Conservation (phyloP, 2,113 vertebrate species). For the Stegastes partitus region DNA sequence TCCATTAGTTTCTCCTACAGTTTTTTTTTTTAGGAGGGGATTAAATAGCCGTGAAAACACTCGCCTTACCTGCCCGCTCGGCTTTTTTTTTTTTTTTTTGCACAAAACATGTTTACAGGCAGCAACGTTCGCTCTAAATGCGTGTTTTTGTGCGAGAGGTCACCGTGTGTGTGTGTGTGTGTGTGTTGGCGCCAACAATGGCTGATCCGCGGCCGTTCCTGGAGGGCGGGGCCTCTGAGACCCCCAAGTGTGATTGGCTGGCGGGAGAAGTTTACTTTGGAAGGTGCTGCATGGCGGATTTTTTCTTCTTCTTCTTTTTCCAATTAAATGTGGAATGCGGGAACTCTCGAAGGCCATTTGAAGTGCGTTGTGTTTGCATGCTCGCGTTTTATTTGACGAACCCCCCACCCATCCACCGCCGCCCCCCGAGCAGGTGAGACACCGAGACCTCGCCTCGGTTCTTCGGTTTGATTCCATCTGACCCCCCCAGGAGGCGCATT, state of each 20-base stretch:
- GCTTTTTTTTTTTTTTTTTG: no score
- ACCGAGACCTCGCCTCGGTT: slow-evolving; percentile 30
- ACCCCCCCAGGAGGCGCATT: slow-evolving; percentile 38
- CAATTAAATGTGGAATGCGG: slow-evolving; percentile 84
- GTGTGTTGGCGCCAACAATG: slow-evolving; percentile 78
- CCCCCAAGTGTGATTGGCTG: slow-evolving; percentile 69
- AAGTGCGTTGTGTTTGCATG: slow-evolving; percentile 70
- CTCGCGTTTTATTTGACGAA: no score
- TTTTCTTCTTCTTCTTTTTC: slow-evolving; percentile 50
- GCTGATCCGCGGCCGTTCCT: slow-evolving; percentile 70
- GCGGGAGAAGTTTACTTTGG: slow-evolving; percentile 81
- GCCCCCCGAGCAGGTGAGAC: slow-evolving; percentile 64
- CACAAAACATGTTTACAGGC: slow-evolving; percentile 64
- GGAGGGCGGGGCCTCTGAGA: slow-evolving; percentile 69
- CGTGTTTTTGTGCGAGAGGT: slow-evolving; percentile 58
- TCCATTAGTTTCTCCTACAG: slow-evolving; percentile 48
- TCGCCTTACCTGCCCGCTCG: slow-evolving; percentile 56
- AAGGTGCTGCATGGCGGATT: slow-evolving; percentile 65
- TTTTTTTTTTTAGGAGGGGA: slow-evolving; percentile 8
- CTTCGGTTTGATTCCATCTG: slow-evolving; percentile 45
- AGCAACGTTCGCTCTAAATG: slow-evolving; percentile 41
- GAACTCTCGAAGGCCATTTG: slow-evolving; percentile 78
- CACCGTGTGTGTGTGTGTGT: slow-evolving; percentile 28
- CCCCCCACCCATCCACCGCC: no score
- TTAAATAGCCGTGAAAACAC: slow-evolving; percentile 59